Evolutionary conservation across 2,797 vertebrate genomes (phyloP).

Genomic region (Pangasius djambal): DNA sequence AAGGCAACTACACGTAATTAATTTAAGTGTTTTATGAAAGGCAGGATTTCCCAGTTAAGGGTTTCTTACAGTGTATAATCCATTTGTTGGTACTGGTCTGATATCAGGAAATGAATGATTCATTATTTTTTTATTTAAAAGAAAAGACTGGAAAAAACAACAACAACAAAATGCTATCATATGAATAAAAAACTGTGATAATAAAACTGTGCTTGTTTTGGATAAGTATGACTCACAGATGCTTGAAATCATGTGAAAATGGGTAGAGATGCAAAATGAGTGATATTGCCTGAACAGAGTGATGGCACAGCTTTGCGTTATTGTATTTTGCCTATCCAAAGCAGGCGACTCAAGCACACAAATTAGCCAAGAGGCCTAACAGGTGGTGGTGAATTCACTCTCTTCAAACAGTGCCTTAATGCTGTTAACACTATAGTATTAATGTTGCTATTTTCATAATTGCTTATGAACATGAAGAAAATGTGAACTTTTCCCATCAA

Average conservation of each 20-base stretch:
- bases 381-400: constrained; percentile 12
- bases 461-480: constrained; percentile 13
- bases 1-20: neutral
- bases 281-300: constrained; percentile 25
- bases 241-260: neutral
- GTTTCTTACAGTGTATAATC: neutral
- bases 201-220: constrained; percentile 12
- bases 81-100: neutral
- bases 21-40: neutral
- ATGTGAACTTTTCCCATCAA: neutral
- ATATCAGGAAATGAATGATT: neutral
- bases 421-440: neutral
- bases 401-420: neutral
- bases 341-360: constrained; percentile 5
- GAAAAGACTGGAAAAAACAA: neutral
- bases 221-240: neutral
- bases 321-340: constrained; percentile 42
- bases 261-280: constrained; percentile 28
- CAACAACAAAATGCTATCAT: neutral
- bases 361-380: constrained; percentile 29
- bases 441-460: neutral
- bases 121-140: neutral
- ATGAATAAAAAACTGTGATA: neutral
- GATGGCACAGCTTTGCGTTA: constrained; percentile 25
- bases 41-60: neutral